These are phyloP conservation scores for Champsocephalus esox DNA, from an alignment of 2,797 vertebrate genomes.

Conservation along the genomic window DNA sequence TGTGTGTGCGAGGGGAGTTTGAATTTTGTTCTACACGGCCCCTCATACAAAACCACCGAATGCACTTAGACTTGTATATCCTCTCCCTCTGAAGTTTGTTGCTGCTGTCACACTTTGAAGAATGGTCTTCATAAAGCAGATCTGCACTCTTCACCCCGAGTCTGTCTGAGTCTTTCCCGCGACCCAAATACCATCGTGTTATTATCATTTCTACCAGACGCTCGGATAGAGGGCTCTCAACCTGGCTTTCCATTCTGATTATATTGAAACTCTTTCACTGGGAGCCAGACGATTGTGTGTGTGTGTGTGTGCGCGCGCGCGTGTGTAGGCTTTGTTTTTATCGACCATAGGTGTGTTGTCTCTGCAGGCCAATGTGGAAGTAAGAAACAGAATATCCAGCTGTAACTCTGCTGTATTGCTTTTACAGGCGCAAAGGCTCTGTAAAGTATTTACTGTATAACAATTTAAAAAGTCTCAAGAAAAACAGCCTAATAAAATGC, in stretches of 20 bases:
- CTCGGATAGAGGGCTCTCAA: constrained; percentile 57
- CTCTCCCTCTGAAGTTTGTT: constrained; percentile 13
- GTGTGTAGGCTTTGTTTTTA: too few species aligned
- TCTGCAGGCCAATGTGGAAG: too few species aligned
- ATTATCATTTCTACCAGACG: constrained; percentile 65
- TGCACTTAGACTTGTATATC: constrained; percentile 27
- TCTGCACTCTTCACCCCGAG: constrained; percentile 56
- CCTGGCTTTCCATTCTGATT: constrained; percentile 61
- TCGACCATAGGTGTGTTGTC: too few species aligned
- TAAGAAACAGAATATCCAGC: too few species aligned
- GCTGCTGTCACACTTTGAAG: constrained; percentile 65
- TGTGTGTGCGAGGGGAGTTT: too few species aligned
- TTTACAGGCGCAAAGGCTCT: too few species aligned
- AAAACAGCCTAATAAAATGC: too few species aligned
- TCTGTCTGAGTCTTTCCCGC: constrained; percentile 51
- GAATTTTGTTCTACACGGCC: too few species aligned
- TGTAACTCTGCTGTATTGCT: too few species aligned
- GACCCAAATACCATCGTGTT: constrained; percentile 59
- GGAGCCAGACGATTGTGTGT: constrained; percentile 12
- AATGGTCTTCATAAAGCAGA: constrained; percentile 64
- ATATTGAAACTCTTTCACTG: constrained; percentile 42
- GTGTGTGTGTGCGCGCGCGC: neutral
- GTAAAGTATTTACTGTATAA: too few species aligned
- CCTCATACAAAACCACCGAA: constrained; percentile 18
- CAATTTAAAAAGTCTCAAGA: too few species aligned